phyloP scores from a whole-genome alignment of 1,140 invertebrate species.

The Sesamia nonagrioides region DNA sequence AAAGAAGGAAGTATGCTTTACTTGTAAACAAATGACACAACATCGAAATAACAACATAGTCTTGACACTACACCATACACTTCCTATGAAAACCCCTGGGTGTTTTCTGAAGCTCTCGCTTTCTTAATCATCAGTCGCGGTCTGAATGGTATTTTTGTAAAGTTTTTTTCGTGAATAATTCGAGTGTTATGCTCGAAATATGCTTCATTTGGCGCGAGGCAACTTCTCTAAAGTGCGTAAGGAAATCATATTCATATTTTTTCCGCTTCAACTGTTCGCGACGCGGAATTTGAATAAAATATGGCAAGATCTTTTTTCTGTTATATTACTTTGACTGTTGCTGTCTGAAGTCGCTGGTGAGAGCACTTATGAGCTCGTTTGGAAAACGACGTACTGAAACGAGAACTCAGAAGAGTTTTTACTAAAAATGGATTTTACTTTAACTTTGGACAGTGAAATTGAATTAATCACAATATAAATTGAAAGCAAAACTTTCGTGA shows the following conservation, averaged over 20 bases:
- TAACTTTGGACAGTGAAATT: too few species aligned
- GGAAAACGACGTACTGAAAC: conserved; percentile 10
- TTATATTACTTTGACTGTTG: conserved; percentile 48
- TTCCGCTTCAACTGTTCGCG: conserved; percentile 80
- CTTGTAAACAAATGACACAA: too few species aligned
- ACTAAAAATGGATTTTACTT: too few species aligned
- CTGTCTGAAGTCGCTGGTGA: conserved; percentile 23
- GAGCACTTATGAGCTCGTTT: conserved; percentile 30
- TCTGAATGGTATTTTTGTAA: not conserved
- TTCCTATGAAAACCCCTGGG: too few species aligned
- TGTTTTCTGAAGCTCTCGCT: too few species aligned
- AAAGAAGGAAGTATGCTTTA: too few species aligned
- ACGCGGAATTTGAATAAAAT: conserved; percentile 80
- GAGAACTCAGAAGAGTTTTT: conserved; percentile 13
- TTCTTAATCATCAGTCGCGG: too few species aligned
- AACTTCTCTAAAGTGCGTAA: conserved; percentile 78
- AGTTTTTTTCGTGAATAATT: conserved; percentile 80
- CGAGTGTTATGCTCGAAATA: conserved; percentile 84
- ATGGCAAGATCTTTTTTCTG: conserved; percentile 44
- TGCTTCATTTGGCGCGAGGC: conserved; percentile 84
- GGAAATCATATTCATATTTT: conserved; percentile 86
- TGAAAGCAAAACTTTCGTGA: too few species aligned
- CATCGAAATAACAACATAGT: too few species aligned
- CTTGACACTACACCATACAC: too few species aligned
- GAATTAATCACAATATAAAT: too few species aligned